These are phyloP conservation scores for Spisula subtruncata DNA, from an alignment of 2,888 invertebrate species.

Conservation along the genomic window DNA sequence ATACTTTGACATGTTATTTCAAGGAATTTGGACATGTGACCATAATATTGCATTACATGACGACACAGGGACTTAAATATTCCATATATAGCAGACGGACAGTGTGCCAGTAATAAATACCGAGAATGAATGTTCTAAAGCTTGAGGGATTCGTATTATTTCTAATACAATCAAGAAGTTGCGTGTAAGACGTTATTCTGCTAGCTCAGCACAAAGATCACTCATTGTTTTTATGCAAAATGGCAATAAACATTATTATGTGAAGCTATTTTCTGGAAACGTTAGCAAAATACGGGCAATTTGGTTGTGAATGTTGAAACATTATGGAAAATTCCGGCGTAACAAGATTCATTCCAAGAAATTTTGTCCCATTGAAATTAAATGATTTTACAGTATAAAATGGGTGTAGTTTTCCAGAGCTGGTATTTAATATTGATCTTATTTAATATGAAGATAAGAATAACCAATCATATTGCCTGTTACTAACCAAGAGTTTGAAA, in stretches of 20 bases:
- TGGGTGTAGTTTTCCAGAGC: too few relatives aligned
- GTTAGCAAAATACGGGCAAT: background rate
- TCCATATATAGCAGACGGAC: too few relatives aligned
- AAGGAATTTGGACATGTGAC: too few relatives aligned
- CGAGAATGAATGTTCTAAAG: background rate
- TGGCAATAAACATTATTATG: background rate
- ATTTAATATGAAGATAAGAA: too few relatives aligned
- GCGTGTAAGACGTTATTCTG: background rate
- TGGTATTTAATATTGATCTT: too few relatives aligned
- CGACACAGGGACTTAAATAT: too few relatives aligned
- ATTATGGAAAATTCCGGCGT: background rate
- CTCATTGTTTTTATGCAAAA: conserved; percentile 3
- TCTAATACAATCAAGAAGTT: background rate
- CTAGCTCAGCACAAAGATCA: background rate
- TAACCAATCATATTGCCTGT: too few relatives aligned
- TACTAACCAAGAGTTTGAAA: too few relatives aligned
- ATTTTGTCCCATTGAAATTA: too few relatives aligned
- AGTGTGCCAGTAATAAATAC: background rate
- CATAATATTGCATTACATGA: too few relatives aligned
- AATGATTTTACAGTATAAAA: too few relatives aligned
- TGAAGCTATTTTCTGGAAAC: background rate
- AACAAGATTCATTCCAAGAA: background rate
- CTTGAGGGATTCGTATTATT: background rate
- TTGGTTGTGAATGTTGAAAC: background rate
- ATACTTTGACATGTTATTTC: too few relatives aligned